These are phyloP conservation scores for Drosophila ambigua DNA, from an alignment of 1,140 invertebrate species.

Conservation along the genomic window DNA sequence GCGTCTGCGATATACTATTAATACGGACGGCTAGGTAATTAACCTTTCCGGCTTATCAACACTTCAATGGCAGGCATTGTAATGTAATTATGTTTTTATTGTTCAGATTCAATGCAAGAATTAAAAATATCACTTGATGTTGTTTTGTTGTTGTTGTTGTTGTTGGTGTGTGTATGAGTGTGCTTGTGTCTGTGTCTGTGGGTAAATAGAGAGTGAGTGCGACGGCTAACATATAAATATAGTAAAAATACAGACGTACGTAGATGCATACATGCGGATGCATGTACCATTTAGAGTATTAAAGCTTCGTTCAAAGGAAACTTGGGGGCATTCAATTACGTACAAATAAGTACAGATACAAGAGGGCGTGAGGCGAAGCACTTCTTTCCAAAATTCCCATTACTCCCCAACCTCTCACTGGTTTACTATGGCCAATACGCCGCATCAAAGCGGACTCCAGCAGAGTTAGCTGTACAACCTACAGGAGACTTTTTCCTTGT, in stretches of 20 bases:
- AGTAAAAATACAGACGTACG: conserved; percentile 27
- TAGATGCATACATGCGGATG: no score
- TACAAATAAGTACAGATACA: conserved; percentile 6
- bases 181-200: conserved; percentile 15
- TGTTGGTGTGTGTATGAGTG: conserved; percentile 41
- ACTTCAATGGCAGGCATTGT: conserved; percentile 25
- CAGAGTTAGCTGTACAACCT: conserved; percentile 41
- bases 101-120: conserved; percentile 61
- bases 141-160: conserved; percentile 35
- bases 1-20: neutral
- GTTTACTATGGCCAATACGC: conserved; percentile 63
- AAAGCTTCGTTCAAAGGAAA: conserved; percentile 50
- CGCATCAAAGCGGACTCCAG: conserved; percentile 32
- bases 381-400: neutral
- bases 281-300: conserved; percentile 28
- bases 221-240: conserved; percentile 22
- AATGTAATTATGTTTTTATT: conserved; percentile 52
- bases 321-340: conserved; percentile 7
- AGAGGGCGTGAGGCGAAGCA: no score
- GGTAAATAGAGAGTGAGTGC: conserved; percentile 11
- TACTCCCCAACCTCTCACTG: conserved; percentile 32
- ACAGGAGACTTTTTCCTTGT: conserved; percentile 25
- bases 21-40: conserved; percentile 21
- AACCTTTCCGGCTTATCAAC: conserved; percentile 36
- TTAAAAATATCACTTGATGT: conserved; percentile 77